Evolutionary conservation across 2,888 invertebrate genomes (phyloP).

Genomic region (Perithous albicinctus): DNA sequence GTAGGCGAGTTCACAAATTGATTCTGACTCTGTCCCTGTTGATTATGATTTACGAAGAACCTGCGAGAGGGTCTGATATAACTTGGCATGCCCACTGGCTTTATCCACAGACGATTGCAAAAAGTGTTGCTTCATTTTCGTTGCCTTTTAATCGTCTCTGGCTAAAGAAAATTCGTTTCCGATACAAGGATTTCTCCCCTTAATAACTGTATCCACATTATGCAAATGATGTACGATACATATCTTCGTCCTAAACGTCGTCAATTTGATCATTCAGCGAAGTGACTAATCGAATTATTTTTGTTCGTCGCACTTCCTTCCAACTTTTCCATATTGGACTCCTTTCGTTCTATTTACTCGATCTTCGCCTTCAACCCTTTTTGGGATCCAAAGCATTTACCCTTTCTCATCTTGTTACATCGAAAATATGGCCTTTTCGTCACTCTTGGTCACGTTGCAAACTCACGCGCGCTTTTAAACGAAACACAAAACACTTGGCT

Average conservation of each 20-base stretch:
- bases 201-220: not conserved
- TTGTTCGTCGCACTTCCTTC: not conserved
- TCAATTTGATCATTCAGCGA: slow-evolving; percentile 18
- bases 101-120: not conserved
- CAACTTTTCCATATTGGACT: not conserved
- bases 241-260: not conserved
- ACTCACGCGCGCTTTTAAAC: not conserved
- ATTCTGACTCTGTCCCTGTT: not conserved
- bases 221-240: not conserved
- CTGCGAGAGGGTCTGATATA: not conserved
- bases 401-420: not conserved
- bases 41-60: not conserved
- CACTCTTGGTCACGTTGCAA: not conserved
- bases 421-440: not conserved
- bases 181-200: not conserved
- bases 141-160: not conserved
- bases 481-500: not conserved
- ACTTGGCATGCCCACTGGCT: not conserved
- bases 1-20: not conserved
- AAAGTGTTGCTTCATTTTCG: not conserved
- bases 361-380: not conserved
- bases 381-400: not conserved
- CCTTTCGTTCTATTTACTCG: not conserved
- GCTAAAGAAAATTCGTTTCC: not conserved
- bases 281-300: slow-evolving; percentile 37